phyloP scores from a whole-genome alignment of 2,113 vertebrate species.

The Podarcis raffonei region DNA sequence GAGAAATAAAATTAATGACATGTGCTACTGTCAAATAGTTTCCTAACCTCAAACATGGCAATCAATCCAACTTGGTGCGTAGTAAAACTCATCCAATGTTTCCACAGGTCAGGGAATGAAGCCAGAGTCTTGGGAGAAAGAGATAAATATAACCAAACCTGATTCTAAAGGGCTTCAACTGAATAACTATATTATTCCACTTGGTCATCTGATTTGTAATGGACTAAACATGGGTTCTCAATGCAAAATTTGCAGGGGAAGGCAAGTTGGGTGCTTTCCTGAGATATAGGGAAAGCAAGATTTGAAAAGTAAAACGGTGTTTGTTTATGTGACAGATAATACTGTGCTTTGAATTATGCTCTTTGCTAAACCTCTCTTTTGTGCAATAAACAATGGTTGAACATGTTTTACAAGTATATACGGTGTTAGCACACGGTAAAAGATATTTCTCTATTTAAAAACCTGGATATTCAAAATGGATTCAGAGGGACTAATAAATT shows the following conservation, averaged over 20 bases:
- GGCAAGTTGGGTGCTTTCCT: accelerated
- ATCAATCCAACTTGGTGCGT: not conserved
- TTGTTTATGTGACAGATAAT: not conserved
- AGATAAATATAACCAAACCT: not conserved
- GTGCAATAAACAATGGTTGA: conserved; percentile 37
- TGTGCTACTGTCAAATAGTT: not conserved
- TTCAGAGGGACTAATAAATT: conserved; percentile 74
- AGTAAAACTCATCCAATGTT: not conserved
- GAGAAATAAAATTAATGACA: not conserved
- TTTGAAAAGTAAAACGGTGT: not conserved
- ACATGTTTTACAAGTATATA: conserved; percentile 47
- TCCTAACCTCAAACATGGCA: not conserved
- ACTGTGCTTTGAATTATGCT: not conserved
- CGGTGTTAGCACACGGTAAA: conserved; percentile 57
- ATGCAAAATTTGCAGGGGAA: not conserved
- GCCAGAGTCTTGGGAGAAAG: not conserved
- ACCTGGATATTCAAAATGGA: conserved; percentile 64
- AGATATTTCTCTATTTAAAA: conserved; percentile 54
- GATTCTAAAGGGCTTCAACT: not conserved
- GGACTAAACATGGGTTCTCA: not conserved
- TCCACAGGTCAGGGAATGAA: not conserved
- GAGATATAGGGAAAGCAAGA: accelerated
- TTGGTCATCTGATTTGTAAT: not conserved
- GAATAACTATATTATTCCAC: not conserved
- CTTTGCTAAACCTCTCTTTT: conserved; percentile 5